phyloP scores from a whole-genome alignment of 53 echinoderm and acorn worm genomes.

The Glandiceps talaboti region DNA sequence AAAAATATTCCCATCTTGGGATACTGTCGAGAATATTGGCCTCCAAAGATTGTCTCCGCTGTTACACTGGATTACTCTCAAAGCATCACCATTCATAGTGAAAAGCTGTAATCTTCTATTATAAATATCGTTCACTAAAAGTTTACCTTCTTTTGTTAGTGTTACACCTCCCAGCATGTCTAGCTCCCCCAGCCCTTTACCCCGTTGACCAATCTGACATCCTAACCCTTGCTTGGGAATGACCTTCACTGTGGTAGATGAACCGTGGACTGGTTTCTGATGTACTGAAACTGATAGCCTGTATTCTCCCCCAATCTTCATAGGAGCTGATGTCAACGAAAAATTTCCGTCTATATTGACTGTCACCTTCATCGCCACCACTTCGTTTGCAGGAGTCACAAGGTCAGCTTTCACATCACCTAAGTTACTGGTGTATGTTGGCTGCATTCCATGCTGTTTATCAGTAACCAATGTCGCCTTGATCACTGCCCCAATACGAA shows the following conservation, averaged over 20 bases:
- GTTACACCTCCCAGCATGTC: background rate
- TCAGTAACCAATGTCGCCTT: no score
- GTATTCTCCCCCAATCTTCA: no score
- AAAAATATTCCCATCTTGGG: no score
- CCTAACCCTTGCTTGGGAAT: background rate
- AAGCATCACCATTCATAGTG: background rate
- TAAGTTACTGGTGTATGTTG: no score
- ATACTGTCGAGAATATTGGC: background rate
- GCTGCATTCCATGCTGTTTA: no score
- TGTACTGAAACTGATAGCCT: background rate
- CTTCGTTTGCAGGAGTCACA: no score
- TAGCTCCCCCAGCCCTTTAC: background rate
- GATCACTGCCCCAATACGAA: no score
- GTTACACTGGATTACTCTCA: background rate
- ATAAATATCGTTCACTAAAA: background rate
- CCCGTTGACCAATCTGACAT: background rate
- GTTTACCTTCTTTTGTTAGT: background rate
- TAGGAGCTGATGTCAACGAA: no score
- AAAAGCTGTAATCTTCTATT: background rate
- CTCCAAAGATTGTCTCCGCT: background rate
- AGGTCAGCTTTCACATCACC: no score
- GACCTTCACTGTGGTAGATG: no score
- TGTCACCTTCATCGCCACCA: no score
- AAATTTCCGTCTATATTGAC: no score
- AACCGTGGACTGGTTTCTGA: background rate